phyloP scores from a whole-genome alignment of 2,113 vertebrate genomes.

The Cyanistes caeruleus region DNA sequence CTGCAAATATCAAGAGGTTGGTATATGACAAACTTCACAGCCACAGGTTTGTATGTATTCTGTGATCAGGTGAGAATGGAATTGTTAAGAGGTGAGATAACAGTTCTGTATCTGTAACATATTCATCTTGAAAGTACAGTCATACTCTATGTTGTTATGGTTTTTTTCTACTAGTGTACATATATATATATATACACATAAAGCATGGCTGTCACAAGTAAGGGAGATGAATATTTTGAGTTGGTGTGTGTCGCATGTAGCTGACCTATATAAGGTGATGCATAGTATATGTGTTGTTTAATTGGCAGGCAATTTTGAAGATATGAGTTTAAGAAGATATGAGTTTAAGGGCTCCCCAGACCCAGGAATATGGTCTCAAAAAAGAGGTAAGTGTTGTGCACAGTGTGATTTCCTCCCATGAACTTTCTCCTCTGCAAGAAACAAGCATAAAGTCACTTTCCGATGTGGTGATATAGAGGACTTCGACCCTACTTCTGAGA shows the following conservation, averaged over 20 bases:
- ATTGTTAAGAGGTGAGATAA: conserved; percentile 42
- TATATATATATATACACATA: too few relatives aligned
- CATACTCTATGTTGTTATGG: background rate
- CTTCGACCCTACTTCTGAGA: background rate
- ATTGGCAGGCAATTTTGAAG: background rate
- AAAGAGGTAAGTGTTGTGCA: background rate
- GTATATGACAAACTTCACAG: background rate
- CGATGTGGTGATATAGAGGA: background rate
- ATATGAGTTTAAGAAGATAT: too few relatives aligned
- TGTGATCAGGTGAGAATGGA: conserved; percentile 33
- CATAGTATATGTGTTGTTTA: background rate
- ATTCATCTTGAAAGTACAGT: background rate
- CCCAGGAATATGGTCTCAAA: background rate
- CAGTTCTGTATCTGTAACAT: background rate
- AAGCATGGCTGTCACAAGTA: background rate
- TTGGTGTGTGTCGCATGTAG: background rate
- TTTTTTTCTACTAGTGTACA: background rate
- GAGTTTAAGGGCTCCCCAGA: background rate
- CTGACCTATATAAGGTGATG: background rate
- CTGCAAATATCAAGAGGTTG: background rate
- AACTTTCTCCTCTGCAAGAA: background rate
- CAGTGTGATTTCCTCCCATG: background rate
- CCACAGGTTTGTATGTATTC: background rate
- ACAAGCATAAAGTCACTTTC: background rate
- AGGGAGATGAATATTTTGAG: background rate